A percentile compares a stretch with the other conserved stretches of the same genome.
These are phyloP conservation scores for Ploceus nigricollis DNA, from an alignment of 2,113 vertebrate species.

Conservation along the genomic window DNA sequence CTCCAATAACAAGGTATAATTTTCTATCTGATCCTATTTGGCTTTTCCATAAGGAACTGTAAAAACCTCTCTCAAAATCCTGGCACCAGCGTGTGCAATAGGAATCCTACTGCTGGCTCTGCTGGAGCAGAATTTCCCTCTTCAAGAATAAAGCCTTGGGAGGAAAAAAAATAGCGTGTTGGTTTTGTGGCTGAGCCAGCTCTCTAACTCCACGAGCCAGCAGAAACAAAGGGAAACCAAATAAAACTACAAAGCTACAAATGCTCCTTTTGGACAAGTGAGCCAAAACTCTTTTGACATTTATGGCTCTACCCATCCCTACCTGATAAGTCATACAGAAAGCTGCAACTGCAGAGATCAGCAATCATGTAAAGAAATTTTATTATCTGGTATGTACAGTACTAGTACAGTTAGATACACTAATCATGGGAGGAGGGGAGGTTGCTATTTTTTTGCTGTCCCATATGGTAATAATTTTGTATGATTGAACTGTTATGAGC, in stretches of 20 bases:
- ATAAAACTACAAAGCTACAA: not conserved
- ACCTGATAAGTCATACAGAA: not conserved
- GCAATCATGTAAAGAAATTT: not conserved
- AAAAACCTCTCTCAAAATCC: constrained; percentile 7
- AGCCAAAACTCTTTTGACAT: constrained; percentile 7
- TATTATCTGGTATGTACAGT: not conserved
- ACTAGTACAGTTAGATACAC: not conserved
- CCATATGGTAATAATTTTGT: constrained; percentile 56
- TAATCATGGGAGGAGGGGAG: constrained; percentile 8
- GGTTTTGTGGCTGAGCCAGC: constrained; percentile 53
- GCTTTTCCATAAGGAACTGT: constrained; percentile 15
- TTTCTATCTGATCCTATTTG: not conserved
- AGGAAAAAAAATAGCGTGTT: not conserved
- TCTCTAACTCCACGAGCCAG: constrained; percentile 27
- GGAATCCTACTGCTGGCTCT: not conserved
- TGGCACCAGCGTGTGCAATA: not conserved
- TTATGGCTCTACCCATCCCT: not conserved
- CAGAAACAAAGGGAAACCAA: constrained; percentile 52
- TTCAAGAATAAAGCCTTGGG: constrained; percentile 24
- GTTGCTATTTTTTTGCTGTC: constrained; percentile 36
- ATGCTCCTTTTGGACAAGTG: constrained; percentile 1
- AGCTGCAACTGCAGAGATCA: not conserved
- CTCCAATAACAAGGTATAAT: not conserved
- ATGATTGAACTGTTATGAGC: constrained; percentile 46
- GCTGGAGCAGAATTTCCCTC: constrained; percentile 12